A percentile compares a stretch with the other conserved stretches of the same genome.
Conservation (phyloP, 2,888 invertebrate species). For the Synanthedon tipuliformis region DNA sequence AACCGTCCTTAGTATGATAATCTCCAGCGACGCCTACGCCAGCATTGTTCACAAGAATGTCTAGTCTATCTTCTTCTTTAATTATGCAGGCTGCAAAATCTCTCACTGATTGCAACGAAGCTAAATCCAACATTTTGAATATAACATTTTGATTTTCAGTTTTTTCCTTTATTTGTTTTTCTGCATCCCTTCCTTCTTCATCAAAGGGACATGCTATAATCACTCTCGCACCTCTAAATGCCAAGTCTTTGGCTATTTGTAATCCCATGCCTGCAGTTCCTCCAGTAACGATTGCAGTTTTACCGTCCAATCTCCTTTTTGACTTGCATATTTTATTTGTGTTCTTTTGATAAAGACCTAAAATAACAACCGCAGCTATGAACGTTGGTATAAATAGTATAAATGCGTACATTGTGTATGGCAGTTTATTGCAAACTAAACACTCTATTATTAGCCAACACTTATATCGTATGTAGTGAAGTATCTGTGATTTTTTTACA, state of each 20-base stretch:
- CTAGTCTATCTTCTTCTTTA: slow-evolving; percentile 76
- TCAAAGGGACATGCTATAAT: slow-evolving; percentile 53
- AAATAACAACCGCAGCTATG: slow-evolving; percentile 10
- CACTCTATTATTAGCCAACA: no score
- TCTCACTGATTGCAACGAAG: slow-evolving; percentile 80
- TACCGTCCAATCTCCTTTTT: slow-evolving; percentile 43
- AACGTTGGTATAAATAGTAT: background rate
- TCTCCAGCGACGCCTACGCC: slow-evolving; percentile 77
- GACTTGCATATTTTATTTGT: slow-evolving; percentile 53
- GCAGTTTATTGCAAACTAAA: background rate
- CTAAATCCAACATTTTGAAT: slow-evolving; percentile 79
- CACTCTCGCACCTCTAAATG: slow-evolving; percentile 48
- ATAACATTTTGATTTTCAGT: slow-evolving; percentile 77
- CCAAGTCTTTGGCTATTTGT: slow-evolving; percentile 48
- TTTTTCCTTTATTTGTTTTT: slow-evolving; percentile 73
- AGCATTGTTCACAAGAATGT: slow-evolving; percentile 91
- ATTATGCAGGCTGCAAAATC: slow-evolving; percentile 83
- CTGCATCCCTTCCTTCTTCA: slow-evolving; percentile 39
- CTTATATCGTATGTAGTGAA: no score
- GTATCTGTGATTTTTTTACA: no score
- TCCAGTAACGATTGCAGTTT: slow-evolving; percentile 48
- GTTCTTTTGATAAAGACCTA: slow-evolving; percentile 50
- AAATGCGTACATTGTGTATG: background rate
- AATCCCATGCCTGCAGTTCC: slow-evolving; percentile 56
- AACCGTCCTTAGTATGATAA: slow-evolving; percentile 78